A percentile compares a stretch with the other conserved stretches of the same genome.
Evolutionary conservation across 2,888 invertebrate species (phyloP).

Genomic region (Dryocosmus kuriphilus): DNA sequence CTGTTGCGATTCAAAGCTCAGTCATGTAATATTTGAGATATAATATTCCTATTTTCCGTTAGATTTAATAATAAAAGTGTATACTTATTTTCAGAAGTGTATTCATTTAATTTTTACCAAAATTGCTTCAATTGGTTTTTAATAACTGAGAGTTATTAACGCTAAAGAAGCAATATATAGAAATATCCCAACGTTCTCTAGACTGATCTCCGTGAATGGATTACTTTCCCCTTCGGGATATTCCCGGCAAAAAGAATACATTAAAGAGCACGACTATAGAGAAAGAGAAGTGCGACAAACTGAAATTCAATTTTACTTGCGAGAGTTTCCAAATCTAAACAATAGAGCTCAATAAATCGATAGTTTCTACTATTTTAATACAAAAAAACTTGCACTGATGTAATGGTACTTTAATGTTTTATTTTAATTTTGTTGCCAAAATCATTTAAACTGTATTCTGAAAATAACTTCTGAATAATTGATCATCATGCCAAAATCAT

Average conservation of each 20-base stretch:
- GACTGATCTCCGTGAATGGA: conserved; percentile 11
- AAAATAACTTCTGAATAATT: too few relatives aligned
- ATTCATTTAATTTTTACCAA: not conserved
- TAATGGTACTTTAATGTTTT: too few relatives aligned
- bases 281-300: not conserved
- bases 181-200: conserved; percentile 11
- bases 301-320: not conserved
- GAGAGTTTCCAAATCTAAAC: not conserved
- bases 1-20: not conserved
- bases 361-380: too few relatives aligned
- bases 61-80: not conserved
- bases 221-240: not conserved
- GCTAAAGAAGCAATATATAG: conserved; percentile 4
- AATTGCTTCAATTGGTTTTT: not conserved
- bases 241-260: not conserved
- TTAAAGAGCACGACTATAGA: not conserved
- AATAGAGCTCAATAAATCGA: too few relatives aligned
- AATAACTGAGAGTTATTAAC: not conserved
- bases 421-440: too few relatives aligned
- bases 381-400: too few relatives aligned
- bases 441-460: too few relatives aligned
- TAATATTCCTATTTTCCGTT: not conserved
- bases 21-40: not conserved
- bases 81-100: not conserved
- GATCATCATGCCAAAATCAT: too few relatives aligned